phyloP scores from a whole-genome alignment of 2,888 invertebrate species.

The Carcina quercana region DNA sequence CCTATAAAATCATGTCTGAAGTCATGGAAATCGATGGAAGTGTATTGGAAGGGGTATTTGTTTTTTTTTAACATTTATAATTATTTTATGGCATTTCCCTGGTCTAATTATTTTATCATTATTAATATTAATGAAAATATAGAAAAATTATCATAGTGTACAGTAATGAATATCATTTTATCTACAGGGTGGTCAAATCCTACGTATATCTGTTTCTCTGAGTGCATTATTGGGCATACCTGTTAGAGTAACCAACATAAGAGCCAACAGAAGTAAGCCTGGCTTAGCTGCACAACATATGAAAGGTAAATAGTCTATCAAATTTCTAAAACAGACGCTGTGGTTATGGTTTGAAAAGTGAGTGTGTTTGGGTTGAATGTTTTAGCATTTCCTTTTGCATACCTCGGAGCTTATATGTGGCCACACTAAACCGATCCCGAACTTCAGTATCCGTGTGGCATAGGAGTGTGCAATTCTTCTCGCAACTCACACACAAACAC shows the following conservation, averaged over 20 bases:
- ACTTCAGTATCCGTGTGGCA: no score
- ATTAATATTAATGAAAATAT: not conserved
- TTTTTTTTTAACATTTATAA: not conserved
- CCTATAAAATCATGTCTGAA: constrained; percentile 29
- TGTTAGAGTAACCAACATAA: constrained; percentile 84
- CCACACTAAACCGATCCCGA: no score
- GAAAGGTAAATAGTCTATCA: no score
- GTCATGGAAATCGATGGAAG: constrained; percentile 84
- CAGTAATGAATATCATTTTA: not conserved
- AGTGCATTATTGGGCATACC: constrained; percentile 84
- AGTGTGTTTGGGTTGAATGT: no score
- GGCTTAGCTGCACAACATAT: constrained; percentile 89
- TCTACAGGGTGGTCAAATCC: constrained; percentile 92
- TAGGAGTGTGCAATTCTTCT: no score
- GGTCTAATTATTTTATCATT: not conserved
- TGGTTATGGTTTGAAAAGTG: no score
- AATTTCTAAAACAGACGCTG: no score
- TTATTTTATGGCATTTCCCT: not conserved
- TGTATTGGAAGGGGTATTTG: constrained; percentile 82
- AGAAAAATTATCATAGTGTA: not conserved
- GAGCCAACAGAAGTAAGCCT: constrained; percentile 86
- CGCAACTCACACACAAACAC: no score
- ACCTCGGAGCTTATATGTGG: no score
- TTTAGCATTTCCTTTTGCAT: no score
- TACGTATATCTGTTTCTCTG: constrained; percentile 85